These are phyloP conservation scores for Tupiocoris notatus DNA, from an alignment of 2,888 invertebrate genomes.

Conservation along the genomic window DNA sequence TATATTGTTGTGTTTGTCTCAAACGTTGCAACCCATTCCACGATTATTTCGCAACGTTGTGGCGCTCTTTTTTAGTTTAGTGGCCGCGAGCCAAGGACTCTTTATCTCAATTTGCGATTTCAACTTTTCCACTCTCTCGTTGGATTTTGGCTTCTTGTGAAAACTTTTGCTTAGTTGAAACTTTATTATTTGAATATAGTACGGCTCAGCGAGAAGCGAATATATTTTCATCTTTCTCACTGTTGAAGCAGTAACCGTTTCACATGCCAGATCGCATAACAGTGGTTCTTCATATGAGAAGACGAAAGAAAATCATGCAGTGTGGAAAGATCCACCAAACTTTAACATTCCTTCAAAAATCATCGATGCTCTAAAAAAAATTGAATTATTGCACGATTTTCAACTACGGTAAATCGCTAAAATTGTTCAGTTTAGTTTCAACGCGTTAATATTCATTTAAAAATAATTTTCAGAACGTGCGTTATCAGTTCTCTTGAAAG, in stretches of 20 bases:
- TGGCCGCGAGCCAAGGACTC: constrained; percentile 16
- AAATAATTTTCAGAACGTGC: no score
- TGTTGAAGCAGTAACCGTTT: background rate
- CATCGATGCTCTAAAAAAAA: no score
- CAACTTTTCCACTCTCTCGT: background rate
- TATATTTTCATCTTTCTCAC: background rate
- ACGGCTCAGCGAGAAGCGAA: background rate
- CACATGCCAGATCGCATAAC: background rate
- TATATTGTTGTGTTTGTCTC: background rate
- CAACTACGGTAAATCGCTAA: no score
- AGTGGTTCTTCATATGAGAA: no score
- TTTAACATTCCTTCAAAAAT: no score
- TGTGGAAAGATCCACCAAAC: no score
- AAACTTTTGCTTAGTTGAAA: background rate
- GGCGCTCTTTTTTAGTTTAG: constrained; percentile 1
- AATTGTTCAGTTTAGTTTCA: no score
- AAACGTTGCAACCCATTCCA: background rate
- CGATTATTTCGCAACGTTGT: background rate
- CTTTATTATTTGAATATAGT: background rate
- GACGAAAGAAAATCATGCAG: no score
- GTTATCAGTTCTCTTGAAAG: no score
- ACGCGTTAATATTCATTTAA: no score
- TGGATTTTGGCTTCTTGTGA: background rate
- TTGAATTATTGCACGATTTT: no score
- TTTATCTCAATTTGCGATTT: constrained; percentile 20